Evolutionary conservation across 2,113 vertebrate genomes (phyloP).

Genomic region (Gallinago paraguaiae): DNA sequence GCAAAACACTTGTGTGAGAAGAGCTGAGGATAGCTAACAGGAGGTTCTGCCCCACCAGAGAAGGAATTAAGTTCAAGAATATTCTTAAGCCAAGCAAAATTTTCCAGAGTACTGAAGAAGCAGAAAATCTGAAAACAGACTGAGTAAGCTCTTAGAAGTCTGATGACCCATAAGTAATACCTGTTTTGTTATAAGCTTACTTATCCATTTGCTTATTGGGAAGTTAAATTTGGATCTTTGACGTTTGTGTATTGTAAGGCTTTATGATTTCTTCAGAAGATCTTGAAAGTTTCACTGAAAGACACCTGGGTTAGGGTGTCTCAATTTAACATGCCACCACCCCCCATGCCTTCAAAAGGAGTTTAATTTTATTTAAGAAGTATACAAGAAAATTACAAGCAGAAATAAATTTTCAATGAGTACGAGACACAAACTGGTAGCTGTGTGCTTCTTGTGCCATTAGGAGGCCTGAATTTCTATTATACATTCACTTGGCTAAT

Average conservation of each 20-base stretch:
- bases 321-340: background rate
- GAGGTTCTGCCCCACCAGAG: background rate
- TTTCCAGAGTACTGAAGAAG: background rate
- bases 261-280: background rate
- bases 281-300: background rate
- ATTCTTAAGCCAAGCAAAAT: background rate
- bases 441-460: background rate
- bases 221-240: background rate
- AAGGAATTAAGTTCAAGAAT: background rate
- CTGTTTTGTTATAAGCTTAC: background rate
- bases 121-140: background rate
- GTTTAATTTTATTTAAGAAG: background rate
- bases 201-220: background rate
- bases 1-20: background rate
- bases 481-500: background rate
- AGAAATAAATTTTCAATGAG: background rate
- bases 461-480: background rate
- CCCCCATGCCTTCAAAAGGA: accelerated
- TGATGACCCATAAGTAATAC: background rate
- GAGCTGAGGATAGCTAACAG: background rate
- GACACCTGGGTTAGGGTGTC: accelerated
- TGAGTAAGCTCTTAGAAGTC: background rate
- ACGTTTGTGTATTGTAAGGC: background rate
- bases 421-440: background rate
- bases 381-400: background rate